Base-by-base conservation (phyloP, 2,888 invertebrate species). In the Microplitis manilae region DNA sequence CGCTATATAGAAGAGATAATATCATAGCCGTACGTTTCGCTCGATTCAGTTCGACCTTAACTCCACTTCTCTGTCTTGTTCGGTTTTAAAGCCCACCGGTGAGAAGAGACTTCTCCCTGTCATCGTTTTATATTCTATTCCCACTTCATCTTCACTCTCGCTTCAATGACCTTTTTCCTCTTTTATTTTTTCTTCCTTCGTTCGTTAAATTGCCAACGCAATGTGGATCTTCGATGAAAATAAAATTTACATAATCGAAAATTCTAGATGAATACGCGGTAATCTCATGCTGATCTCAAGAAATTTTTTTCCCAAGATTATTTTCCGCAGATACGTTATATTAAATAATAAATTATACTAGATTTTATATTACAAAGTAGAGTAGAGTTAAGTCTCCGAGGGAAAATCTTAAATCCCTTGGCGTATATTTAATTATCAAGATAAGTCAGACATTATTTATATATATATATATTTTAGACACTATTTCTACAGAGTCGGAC, bases 1-100 rank as follows among this genome's bases (percentile, higher is more conserved):
- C 67, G 79, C 80, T 80, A 74, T 81, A 80, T 81, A 83, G 81
- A 65, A 84, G 85, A 88, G 88, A 88, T 88, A 87, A 87, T 87
- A 89, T 89, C 88, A 50, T 50, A 50, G 84, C 85, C 83, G 85
- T 86, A 84, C 82, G 84, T 84, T 81, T 79, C 78, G 20, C 30
- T 50, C 9, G 50, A 50, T 50, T 50, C 50, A 50, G 50, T 67
- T 73, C 70, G 70, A 75, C 76, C 76, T 77, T 77, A 67, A 70
- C 60, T 74, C 65, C 20, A 7, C 40, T 17, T 62, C 79, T 77
- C 71, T 61, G 67, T 76, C 73, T 78, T 78, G 50, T 8, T 50
- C 50, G 13, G 17, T 62, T 76, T 78, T 41, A 39, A 79, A 78
- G 74, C 75, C 77, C 77, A 76, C 81, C 73, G 79, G 77, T 78